These are phyloP conservation scores for Xiphias gladius DNA, from an alignment of 2,113 vertebrate species.

Conservation along the genomic window DNA sequence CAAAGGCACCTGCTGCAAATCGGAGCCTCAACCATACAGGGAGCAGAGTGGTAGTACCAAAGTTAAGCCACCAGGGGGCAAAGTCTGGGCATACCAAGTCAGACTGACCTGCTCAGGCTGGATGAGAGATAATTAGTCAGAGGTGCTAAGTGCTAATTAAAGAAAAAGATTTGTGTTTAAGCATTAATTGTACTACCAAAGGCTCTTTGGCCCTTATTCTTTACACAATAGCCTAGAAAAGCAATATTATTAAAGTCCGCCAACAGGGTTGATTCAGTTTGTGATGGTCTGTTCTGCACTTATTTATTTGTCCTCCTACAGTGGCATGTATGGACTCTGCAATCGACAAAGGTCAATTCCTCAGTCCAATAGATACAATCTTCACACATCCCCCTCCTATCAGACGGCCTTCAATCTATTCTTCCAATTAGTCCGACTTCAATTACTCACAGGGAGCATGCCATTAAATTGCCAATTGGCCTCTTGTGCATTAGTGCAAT, in stretches of 20 bases:
- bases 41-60: not conserved
- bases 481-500: conserved; percentile 79
- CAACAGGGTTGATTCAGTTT: not conserved
- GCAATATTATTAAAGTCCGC: not conserved
- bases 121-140: not conserved
- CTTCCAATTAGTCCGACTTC: conserved; percentile 73
- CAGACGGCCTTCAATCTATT: conserved; percentile 58
- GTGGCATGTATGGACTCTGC: conserved; percentile 16
- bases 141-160: not conserved
- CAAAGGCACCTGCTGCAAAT: conserved; percentile 3
- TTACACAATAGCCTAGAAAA: not conserved
- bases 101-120: not conserved
- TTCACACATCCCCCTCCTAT: conserved; percentile 17
- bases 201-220: not conserved
- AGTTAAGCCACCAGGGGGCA: conserved; percentile 57
- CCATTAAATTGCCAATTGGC: conserved; percentile 77
- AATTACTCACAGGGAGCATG: conserved; percentile 65
- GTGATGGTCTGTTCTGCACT: not conserved
- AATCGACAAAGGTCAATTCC: conserved; percentile 47
- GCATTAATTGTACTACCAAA: not conserved
- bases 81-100: not conserved
- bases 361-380: conserved; percentile 41
- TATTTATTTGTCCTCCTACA: not conserved
- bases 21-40: not conserved
- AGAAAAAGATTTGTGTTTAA: not conserved